A percentile compares a stretch with the other conserved stretches of the same genome.
Conservation (phyloP, 2,888 invertebrate genomes). For the Lochmaea crataegi region DNA sequence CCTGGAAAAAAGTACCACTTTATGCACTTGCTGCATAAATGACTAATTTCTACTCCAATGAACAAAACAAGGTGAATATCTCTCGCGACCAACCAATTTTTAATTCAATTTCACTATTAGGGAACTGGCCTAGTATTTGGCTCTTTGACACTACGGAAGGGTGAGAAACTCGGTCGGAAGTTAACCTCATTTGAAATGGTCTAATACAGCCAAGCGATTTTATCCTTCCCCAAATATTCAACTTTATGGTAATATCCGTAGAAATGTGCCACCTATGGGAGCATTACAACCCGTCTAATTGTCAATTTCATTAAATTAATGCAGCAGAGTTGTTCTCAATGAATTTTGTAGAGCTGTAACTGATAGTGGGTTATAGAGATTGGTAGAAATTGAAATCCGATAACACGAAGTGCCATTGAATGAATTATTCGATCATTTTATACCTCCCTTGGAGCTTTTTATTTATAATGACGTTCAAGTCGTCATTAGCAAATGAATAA, state of each 20-base stretch:
- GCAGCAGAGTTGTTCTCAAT: slow-evolving; percentile 24
- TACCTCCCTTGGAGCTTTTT: neutral
- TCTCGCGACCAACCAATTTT: neutral
- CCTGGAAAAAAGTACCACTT: too few relatives aligned
- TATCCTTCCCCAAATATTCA: slow-evolving; percentile 26
- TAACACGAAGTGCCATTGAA: slow-evolving; percentile 10
- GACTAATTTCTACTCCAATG: too few relatives aligned
- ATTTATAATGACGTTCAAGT: neutral
- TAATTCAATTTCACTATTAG: neutral
- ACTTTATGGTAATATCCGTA: slow-evolving; percentile 25
- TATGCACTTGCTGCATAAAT: too few relatives aligned
- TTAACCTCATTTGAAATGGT: slow-evolving; percentile 20
- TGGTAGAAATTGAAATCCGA: slow-evolving; percentile 21
- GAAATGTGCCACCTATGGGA: slow-evolving; percentile 26
- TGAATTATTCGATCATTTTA: neutral
- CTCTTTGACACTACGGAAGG: slow-evolving; percentile 9
- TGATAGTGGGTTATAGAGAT: slow-evolving; percentile 16
- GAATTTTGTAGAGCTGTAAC: slow-evolving; percentile 20
- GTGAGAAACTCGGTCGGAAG: slow-evolving; percentile 18
- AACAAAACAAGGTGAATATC: too few relatives aligned
- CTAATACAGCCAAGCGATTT: slow-evolving; percentile 24
- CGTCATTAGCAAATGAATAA: neutral
- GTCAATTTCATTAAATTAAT: slow-evolving; percentile 34
- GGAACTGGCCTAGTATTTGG: slow-evolving; percentile 11
- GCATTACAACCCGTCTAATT: slow-evolving; percentile 24